These are phyloP conservation scores for Penaeus japonicus DNA, from an alignment of 1,140 invertebrate genomes.

Conservation along the genomic window DNA sequence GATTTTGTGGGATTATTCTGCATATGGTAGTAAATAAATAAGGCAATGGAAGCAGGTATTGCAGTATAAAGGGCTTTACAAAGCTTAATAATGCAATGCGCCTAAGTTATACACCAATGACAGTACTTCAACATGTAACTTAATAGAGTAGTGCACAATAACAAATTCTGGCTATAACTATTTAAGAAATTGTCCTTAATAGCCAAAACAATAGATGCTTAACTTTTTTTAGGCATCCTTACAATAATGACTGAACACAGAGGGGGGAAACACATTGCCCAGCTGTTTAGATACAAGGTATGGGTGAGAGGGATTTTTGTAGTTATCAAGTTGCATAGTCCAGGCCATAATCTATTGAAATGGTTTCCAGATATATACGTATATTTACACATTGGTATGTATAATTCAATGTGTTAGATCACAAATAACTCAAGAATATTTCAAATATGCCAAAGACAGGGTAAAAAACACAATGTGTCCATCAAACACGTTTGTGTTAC, in stretches of 20 bases:
- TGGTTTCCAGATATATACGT: slow-evolving; percentile 26
- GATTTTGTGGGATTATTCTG: neutral
- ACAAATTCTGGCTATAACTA: neutral
- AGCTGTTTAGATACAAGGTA: neutral
- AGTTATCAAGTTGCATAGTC: slow-evolving; percentile 37
- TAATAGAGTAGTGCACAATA: neutral
- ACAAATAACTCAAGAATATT: slow-evolving; percentile 37
- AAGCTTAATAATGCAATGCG: neutral
- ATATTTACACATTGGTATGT: slow-evolving; percentile 31
- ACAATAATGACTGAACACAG: slow-evolving; percentile 35
- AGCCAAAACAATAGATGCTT: neutral
- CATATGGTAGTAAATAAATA: slow-evolving; percentile 31
- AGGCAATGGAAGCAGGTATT: slow-evolving; percentile 14
- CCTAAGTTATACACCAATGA: too few relatives aligned
- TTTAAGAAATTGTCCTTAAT: neutral
- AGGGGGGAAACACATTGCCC: neutral
- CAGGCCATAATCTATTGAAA: slow-evolving; percentile 33
- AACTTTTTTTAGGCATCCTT: neutral
- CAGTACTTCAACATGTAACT: too few relatives aligned
- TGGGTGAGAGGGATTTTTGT: neutral
- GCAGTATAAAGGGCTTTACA: neutral
- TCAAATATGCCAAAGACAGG: neutral
- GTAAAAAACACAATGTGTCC: slow-evolving; percentile 13
- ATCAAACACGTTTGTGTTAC: neutral
- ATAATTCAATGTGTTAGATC: slow-evolving; percentile 38